Evolutionary conservation across 2,888 invertebrate genomes (phyloP), one percentile per base, ranked within the genome.

Genomic region (Ochropacha duplaris): DNA sequence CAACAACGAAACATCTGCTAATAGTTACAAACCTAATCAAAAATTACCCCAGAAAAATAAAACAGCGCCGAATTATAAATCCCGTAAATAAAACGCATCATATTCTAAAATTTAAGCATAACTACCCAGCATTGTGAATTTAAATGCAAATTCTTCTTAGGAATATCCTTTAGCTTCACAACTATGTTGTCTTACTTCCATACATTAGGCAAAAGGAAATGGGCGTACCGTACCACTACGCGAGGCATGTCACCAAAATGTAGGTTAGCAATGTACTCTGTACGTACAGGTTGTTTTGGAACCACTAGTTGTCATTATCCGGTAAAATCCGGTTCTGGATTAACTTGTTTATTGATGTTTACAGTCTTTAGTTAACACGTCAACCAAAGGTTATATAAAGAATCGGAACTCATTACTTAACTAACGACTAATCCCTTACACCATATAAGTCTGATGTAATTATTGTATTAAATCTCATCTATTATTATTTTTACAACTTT

Each of bases 231-330:
- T 50, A 24, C 49, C 50, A 31, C 16, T 44, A 44, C 16, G 44
- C 6, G 19, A 16, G 44, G 19, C 6, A 31, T 19, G 28, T 51
- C 52, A 56, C 54, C 34, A 24, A 63, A 50, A 72, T 60, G 55
- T 72, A 60, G 73, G 68, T 69, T 61, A 71, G 54, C 57, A 55
- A 57, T 52, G 61, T 52, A 52, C n/a, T n/a, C n/a, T n/a, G 28
- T 34, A 5, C 8, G 52, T 11, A n/a, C 28, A 28, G 34, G 52
- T 31, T 51, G 12, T 69, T 65, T 63, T 64, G 68, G 60, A 65
- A 71, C 57, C 58, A 52, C 57, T 54, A 59, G 63, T 61, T 70
- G 68, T 71, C 65, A 59, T 59, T n/a, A n/a, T n/a, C n/a, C n/a
- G n/a, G n/a, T n/a, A n/a, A n/a, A n/a, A n/a, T 71, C 65, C 65